Base-by-base conservation (phyloP, 2,888 invertebrate genomes). In the Thymelicus lineola region DNA sequence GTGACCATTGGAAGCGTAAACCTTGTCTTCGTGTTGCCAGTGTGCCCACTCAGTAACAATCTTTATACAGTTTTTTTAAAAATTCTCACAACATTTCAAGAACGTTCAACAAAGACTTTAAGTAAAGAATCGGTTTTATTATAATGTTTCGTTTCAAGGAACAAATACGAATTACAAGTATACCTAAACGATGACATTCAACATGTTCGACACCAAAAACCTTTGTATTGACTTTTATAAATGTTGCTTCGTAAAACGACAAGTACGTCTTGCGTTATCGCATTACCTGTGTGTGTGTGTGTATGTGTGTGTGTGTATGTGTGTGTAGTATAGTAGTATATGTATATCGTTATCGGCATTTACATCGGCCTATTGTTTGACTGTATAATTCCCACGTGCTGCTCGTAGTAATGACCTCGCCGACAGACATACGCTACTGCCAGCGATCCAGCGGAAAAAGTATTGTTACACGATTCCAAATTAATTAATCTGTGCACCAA, bases 331-430 rank as follows among this genome's bases (percentile, higher is more conserved):
- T 42, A 15, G 15, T 7, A 12, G 42, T 42, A 15, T 50, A 9
- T n/a, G 61, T 61, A 64, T 61, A 46, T 62, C 17, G 73, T 65
- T 74, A 74, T 74, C 71, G 57, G 55, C 70, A 65, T 72, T n/a
- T 67, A 70, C 62, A 76, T 74, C 75, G 67, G 75, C 68, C 82
- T 80, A 86, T 86, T 88, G 88, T 88, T 80, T 82, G 78, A 78
- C 50, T 73, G 71, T 73, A 61, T 75, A 77, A 82, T 88, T 90
- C 89, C 84, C 89, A 89, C 88, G 86, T 86, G 85, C 71, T 77
- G 76, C 77, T 80, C 79, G 86, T 86, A 84, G 87, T 85, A 87
- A 86, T 81, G 85, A 87, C 86, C 88, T 84, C 82, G 72, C 69
- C 69, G 70, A 72, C 69, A 69, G 70, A 72, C 77, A 62, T 73